phyloP scores from a whole-genome alignment of 2,797 vertebrate species.

The Clarias laeviceps region DNA sequence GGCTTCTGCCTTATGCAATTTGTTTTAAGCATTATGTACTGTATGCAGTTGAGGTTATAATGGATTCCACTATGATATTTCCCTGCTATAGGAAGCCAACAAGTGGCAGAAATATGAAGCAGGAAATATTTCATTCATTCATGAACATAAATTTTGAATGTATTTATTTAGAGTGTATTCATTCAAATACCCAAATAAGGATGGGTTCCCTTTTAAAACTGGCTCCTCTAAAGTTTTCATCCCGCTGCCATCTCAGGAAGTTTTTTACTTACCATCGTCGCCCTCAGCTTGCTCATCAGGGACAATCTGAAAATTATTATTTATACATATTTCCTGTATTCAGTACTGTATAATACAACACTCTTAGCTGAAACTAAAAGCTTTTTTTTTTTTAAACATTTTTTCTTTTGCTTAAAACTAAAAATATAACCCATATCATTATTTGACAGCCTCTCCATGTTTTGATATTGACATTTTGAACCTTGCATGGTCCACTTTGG shows the following conservation, averaged over 20 bases:
- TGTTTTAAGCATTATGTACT: not conserved
- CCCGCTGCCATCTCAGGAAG: too few relatives aligned
- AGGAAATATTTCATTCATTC: not conserved
- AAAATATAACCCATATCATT: not conserved
- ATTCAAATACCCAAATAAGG: too few relatives aligned
- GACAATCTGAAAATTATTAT: too few relatives aligned
- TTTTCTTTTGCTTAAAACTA: too few relatives aligned
- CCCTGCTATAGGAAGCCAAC: not conserved
- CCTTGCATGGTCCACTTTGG: not conserved
- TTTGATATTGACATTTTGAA: not conserved
- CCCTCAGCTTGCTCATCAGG: too few relatives aligned
- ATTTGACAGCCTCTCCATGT: conserved; percentile 5
- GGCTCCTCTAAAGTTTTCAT: too few relatives aligned
- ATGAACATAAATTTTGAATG: too few relatives aligned
- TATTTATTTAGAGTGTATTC: too few relatives aligned
- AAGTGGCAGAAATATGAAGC: not conserved
- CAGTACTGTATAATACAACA: not conserved
- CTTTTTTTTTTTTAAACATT: not conserved
- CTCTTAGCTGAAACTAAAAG: not conserved
- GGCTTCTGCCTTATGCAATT: not conserved
- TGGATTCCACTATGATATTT: not conserved
- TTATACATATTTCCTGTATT: too few relatives aligned
- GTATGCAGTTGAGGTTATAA: conserved; percentile 15
- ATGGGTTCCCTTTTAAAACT: too few relatives aligned
- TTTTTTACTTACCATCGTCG: too few relatives aligned